phyloP scores from a whole-genome alignment of 2,113 vertebrate species.

The Tupaia chinensis region DNA sequence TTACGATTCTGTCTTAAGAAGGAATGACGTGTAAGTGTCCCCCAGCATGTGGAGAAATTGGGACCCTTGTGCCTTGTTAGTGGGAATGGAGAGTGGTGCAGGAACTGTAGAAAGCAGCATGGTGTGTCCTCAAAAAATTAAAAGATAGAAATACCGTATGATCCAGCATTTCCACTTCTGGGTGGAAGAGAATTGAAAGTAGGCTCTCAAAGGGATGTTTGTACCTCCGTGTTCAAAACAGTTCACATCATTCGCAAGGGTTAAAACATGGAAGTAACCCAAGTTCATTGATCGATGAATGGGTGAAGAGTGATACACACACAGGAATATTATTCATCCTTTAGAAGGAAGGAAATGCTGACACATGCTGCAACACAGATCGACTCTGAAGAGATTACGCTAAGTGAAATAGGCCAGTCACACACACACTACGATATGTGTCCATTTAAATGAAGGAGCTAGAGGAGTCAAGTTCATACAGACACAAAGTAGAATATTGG shows the following conservation, averaged over 20 bases:
- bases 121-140: background rate
- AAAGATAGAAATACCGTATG: background rate
- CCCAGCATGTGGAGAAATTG: background rate
- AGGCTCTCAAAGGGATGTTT: background rate
- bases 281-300: background rate
- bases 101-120: background rate
- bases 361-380: background rate
- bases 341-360: constrained; percentile 1
- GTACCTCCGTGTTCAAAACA: background rate
- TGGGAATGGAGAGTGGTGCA: background rate
- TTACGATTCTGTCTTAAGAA: background rate
- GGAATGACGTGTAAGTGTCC: background rate
- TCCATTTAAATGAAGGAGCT: too few relatives aligned
- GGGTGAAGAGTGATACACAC: background rate
- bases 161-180: background rate
- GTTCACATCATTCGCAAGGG: background rate
- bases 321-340: background rate
- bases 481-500: too few relatives aligned
- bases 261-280: background rate
- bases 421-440: too few relatives aligned
- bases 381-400: background rate
- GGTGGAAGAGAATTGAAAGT: background rate
- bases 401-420: background rate
- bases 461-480: too few relatives aligned
- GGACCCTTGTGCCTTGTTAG: background rate